Base-by-base conservation (phyloP, 2,888 invertebrate genomes). In the Lasiommata megera region DNA sequence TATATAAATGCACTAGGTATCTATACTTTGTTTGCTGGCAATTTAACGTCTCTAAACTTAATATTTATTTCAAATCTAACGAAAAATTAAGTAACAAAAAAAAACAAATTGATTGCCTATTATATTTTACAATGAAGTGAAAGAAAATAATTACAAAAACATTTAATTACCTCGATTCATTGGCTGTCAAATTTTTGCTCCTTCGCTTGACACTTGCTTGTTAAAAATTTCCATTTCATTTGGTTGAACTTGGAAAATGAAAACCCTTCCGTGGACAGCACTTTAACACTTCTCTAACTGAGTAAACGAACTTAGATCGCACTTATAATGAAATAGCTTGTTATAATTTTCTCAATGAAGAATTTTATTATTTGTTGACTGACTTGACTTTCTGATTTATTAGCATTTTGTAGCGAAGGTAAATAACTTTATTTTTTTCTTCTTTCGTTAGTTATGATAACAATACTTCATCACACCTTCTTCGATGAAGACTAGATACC, bases 211-310 rank as follows among this genome's bases (percentile, higher is more conserved):
- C 9, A 11, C 66, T 61, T 70, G 72, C 88, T 89, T 86, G 87
- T 90, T 90, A 90, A 88, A 90, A 84, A 79, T 77, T 88, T 90
- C 88, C 88, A 79, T 86, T 88, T 83, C 83, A 88, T 87, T 88
- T 88, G 85, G 79, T 76, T 72, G 77, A 82, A 82, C 67, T 84
- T 68, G 57, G 62, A 62, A 67, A 60, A 62, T 76, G 60, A 48
- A 72, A 87, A 85, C 82, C 83, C 86, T 84, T 87, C 80, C 64
- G 58, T 64, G 62, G 65, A 67, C 28, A 11, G 16, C 46, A 11
- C 16, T 46, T 31, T 12, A 66, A 69, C 70, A 68, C 70, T 70
- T 78, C 76, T 67, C 67, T 74, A 73, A 73, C 73, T 66, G 71
- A 76, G 70, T 68, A 71, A 60, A 63, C 61, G 63, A 61, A 67